Base-by-base conservation (phyloP, 2,888 invertebrate genomes). In the Agrochola litura region DNA sequence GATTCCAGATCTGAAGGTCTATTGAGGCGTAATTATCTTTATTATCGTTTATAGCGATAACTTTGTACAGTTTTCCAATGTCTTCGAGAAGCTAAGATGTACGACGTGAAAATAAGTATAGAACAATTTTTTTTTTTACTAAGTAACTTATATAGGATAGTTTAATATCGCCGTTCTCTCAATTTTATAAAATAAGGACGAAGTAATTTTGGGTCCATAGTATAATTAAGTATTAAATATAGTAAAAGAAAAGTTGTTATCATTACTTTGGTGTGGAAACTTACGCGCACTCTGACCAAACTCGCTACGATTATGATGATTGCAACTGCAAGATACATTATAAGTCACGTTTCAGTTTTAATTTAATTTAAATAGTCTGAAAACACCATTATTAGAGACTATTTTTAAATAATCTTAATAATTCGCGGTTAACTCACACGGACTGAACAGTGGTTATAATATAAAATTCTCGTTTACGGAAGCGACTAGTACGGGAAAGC, bases 241-340 rank as follows among this genome's bases (percentile, higher is more conserved):
- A 56, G 2, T 25, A 67, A 60, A 56, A 67, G 5, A 10, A 52
- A 46, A 30, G 37, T 67, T 30, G 0, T 14, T 37, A 58, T 3
- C 5, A 73, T 12, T 30, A 25, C 6, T 54, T 56, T 65, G 12
- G 10, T 65, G 6, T 12, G 10, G 2, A n/a, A 49, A 95, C 95
- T 95, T 95, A 96, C 95, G 89, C 94, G 94, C 78, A 95, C 89
- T 88, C 93, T 93, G 90, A 96, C 92, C 90, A 95, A 92, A 91
- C 95, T 96, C 70, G 95, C 95, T 81, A 96, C 92, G 66, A 96
- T 94, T 78, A 96, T 95, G 84, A 96, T 95, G 81, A 96, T 89
- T 81, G 96, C 95, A 91, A 96, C 95, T 61, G 96, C 95, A 84
- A 96, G 92, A 93, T 96, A 96, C 96, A 96, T 96, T 43, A 56